Conservation (phyloP, 2,113 vertebrate genomes). For the Zosterops lateralis region DNA sequence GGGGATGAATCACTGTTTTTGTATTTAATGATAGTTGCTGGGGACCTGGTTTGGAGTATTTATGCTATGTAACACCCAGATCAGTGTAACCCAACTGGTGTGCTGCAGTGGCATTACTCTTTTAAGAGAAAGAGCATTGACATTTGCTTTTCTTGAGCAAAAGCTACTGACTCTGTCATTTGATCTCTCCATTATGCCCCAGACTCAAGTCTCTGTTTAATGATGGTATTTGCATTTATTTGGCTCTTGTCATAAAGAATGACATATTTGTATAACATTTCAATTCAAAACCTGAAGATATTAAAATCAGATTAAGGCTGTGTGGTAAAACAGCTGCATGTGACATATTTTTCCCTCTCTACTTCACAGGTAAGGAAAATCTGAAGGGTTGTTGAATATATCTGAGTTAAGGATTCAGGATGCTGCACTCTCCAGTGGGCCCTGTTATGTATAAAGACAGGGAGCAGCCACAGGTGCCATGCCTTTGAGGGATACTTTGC, state of each 20-base stretch:
- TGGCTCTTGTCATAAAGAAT: conserved; percentile 44
- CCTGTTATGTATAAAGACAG: fast-evolving
- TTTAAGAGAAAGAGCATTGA: not conserved
- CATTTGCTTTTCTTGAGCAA: not conserved
- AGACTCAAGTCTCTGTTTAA: conserved; percentile 27
- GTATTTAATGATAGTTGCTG: not conserved
- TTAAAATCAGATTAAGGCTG: not conserved
- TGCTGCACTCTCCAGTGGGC: fast-evolving
- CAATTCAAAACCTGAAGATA: not conserved
- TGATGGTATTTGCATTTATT: conserved; percentile 38
- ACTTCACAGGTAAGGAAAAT: not conserved
- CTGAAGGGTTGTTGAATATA: not conserved
- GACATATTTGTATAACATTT: conserved; percentile 44
- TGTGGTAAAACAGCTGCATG: not conserved
- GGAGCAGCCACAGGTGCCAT: fast-evolving
- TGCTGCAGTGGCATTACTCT: not conserved
- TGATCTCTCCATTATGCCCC: not conserved
- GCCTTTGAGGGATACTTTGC: fast-evolving
- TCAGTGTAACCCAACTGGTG: not conserved
- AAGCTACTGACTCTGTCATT: not conserved
- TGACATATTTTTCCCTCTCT: not conserved
- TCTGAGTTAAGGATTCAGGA: not conserved
- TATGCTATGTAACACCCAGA: not conserved
- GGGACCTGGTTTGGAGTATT: not conserved
- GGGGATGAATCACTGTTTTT: not conserved